Base-by-base conservation (phyloP, 2,888 invertebrate genomes). In the Lochmaea crataegi region DNA sequence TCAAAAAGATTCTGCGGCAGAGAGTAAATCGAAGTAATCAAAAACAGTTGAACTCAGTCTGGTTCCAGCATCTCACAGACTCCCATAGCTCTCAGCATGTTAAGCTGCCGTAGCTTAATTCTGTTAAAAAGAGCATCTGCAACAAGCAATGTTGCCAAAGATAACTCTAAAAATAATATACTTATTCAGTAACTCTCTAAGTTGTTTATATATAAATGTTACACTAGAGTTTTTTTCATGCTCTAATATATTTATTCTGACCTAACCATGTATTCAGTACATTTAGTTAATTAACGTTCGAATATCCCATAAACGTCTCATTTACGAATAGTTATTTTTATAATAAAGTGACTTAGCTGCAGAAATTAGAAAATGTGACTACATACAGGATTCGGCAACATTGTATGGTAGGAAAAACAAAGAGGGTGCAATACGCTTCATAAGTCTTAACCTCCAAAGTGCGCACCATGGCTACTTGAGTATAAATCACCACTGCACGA, bases 41-140 rank as follows among this genome's bases (percentile, higher is more conserved):
- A 70, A 70, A 72, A 76, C 65, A 71, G 72, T 73, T 73, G 73
- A 75, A 72, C 72, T 76, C 68, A 65, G 72, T 74, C 73, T 72
- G 69, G 74, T 69, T 67, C 65, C 60, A 51, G 38, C 57, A 42
- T 38, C 56, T 56, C 68, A 41, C 66, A 68, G 69, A 78, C 80
- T 78, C 80, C 80, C 77, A 80, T 79, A 71, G 80, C 75, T 81
- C 82, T 16, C 83, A 80, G 82, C 80, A 76, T 76, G 83, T 63
- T 68, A 73, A 75, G 83, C 82, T 81, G 82, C 82, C 79, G 82
- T 82, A 79, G 80, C 81, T 83, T 82, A 82, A 81, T 83, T 82
- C 81, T 78, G 80, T 81, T 82, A 80, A 82, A 82, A 80, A 82
- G 80, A 79, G 78, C 78, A 76, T 78, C 80, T 77, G 78, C 80